phyloP scores from a whole-genome alignment of 2,888 invertebrate species.

The Stenolophus ochropezus region DNA sequence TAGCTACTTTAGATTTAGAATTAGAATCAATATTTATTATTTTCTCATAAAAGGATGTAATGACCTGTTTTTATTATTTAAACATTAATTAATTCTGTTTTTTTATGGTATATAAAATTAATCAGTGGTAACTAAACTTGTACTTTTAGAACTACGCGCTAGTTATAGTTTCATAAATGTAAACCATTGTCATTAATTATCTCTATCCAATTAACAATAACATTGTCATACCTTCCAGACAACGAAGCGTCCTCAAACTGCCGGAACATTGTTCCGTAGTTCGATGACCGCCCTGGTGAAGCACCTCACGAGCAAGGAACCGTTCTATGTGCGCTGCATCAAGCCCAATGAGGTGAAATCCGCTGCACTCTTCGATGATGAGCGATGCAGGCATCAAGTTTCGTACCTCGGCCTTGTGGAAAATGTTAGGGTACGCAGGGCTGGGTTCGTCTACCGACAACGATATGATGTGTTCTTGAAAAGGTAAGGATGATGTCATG shows the following conservation, averaged over 20 bases:
- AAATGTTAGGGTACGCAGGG: conserved; percentile 95
- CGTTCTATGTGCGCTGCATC: conserved; percentile 97
- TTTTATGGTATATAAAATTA: background rate
- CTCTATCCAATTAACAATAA: background rate
- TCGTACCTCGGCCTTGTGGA: conserved; percentile 94
- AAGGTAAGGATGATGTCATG: conserved; percentile 72
- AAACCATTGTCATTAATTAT: conserved; percentile 5
- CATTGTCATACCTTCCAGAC: conserved; percentile 76
- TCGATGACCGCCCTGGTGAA: conserved; percentile 94
- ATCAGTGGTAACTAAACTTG: background rate
- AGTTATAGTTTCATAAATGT: background rate
- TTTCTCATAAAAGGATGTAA: too few relatives aligned
- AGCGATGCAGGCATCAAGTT: conserved; percentile 84
- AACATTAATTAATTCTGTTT: background rate
- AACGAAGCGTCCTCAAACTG: conserved; percentile 95
- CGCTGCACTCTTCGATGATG: conserved; percentile 88
- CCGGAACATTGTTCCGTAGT: conserved; percentile 94
- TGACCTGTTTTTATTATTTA: background rate
- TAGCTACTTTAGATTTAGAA: background rate
- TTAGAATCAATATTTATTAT: too few relatives aligned
- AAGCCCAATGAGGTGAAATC: conserved; percentile 98
- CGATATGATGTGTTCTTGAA: conserved; percentile 94
- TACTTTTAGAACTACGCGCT: background rate
- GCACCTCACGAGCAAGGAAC: conserved; percentile 93
- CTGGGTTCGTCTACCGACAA: conserved; percentile 97